Conservation (phyloP, 2,888 invertebrate genomes). For the Alloplasta piceator region DNA sequence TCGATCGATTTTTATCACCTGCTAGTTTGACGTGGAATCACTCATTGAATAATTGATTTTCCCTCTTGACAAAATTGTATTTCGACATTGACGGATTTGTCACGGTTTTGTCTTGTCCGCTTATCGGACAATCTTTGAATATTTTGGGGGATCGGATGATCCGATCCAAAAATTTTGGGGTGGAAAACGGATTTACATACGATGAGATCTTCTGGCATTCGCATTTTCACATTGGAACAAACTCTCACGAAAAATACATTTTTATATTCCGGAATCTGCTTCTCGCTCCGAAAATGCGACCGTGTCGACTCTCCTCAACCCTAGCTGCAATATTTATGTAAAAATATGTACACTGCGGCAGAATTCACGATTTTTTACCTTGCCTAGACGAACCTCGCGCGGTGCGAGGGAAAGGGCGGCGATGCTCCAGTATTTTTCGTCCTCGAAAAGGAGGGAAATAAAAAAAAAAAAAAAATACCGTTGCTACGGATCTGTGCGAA, state of each 20-base stretch:
- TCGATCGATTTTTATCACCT: too few species aligned
- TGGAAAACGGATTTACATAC: background rate
- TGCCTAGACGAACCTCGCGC: background rate
- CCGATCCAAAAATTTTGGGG: background rate
- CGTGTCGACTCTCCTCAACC: background rate
- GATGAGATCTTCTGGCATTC: background rate
- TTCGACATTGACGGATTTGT: too few species aligned
- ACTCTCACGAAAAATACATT: constrained; percentile 12
- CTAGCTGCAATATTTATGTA: constrained; percentile 45
- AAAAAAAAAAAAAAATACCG: constrained; percentile 33
- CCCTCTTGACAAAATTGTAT: too few species aligned
- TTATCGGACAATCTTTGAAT: too few species aligned
- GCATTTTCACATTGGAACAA: constrained; percentile 1
- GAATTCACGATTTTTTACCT: constrained; percentile 41
- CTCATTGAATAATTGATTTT: too few species aligned
- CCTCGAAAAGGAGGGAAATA: background rate
- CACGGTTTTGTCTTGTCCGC: too few species aligned
- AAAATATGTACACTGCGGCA: constrained; percentile 47
- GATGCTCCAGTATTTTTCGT: constrained; percentile 4
- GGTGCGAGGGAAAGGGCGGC: background rate
- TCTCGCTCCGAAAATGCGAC: background rate
- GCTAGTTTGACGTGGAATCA: too few species aligned
- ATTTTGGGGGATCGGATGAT: too few species aligned
- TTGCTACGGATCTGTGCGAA: constrained; percentile 5
- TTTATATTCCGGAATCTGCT: background rate